Base-by-base conservation (phyloP, 1,140 invertebrate genomes). In the Aphaenogaster ashmeadi region DNA sequence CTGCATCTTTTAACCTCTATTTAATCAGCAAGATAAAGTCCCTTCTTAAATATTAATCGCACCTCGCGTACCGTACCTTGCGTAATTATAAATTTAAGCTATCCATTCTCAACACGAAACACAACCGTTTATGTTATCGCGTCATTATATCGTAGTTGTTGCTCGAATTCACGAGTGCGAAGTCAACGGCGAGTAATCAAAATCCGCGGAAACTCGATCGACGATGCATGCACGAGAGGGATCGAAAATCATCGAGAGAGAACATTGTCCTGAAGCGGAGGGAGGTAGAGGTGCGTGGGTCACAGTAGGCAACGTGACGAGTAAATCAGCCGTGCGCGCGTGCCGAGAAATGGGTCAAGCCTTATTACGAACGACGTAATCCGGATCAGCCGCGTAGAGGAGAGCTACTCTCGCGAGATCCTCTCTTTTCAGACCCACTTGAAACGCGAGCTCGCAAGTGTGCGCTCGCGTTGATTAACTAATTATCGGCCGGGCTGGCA, bases 391-490 rank as follows among this genome's bases (percentile, higher is more conserved):
- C 79, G 54, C 21, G 36, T 15, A 47, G 38, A 72, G 41, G 33
- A 75, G 41, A n/a, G n/a, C 66, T n/a, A 18, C 47, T 69, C 62
- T 69, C 62, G 7, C 7, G 62, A 67, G 78, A 80, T 50, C 15
- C 7, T 64, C 71, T 64, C 81, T 77, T 66, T 62, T 27, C 81
- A 47, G 47, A 77, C 13, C 58, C 8, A 86, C 85, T 87, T 58
- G 77, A 81, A 87, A 87, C 38, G 52, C 64, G 33, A 87, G 60
- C 64, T 81, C 47, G 78, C 56, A 27, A 58, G 7, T 66, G 41
- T 44, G 54, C 64, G 60, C 58, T 9, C 56, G 78, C 27, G 83
- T 71, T 78, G 88, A 92, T 91, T 87, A 88, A 88, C 67, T 72
- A 86, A 88, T 89, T 79, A 88, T 85, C 58, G 62, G 81, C 62